Conservation (phyloP, 1,140 invertebrate species). For the Aphidius gifuensis region DNA sequence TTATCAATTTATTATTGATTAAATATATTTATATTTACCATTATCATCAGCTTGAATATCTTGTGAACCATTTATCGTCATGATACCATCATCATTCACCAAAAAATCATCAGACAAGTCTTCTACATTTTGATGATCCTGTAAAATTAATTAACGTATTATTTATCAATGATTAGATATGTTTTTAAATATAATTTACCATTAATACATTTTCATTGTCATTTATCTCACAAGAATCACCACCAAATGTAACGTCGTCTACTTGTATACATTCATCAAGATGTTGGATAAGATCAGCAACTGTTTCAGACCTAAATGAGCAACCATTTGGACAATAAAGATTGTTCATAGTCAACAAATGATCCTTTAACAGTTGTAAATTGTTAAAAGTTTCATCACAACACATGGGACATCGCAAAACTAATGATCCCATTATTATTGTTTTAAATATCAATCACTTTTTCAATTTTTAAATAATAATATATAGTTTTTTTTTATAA, state of each 20-base stretch:
- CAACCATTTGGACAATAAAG: constrained; percentile 59
- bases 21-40: constrained; percentile 34
- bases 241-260: constrained; percentile 11
- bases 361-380: constrained; percentile 58
- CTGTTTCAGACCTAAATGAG: constrained; percentile 53
- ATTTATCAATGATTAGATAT: not conserved
- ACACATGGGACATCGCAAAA: constrained; percentile 62
- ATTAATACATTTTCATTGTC: constrained; percentile 14
- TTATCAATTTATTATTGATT: not conserved
- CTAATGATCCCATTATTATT: constrained; percentile 53
- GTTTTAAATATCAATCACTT: not conserved
- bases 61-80: constrained; percentile 43
- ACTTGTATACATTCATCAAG: constrained; percentile 49
- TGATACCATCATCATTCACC: constrained; percentile 42
- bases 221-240: not conserved
- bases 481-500: constrained; percentile 8
- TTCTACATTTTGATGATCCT: constrained; percentile 34
- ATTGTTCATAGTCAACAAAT: constrained; percentile 61
- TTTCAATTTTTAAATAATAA: not conserved
- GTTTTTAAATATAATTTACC: constrained; percentile 14
- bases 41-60: constrained; percentile 48
- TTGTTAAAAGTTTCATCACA: constrained; percentile 61
- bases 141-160: constrained; percentile 9
- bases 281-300: constrained; percentile 57
- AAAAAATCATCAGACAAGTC: constrained; percentile 40